Conservation (phyloP, 2,113 vertebrate species). For the Calyptomena viridis region DNA sequence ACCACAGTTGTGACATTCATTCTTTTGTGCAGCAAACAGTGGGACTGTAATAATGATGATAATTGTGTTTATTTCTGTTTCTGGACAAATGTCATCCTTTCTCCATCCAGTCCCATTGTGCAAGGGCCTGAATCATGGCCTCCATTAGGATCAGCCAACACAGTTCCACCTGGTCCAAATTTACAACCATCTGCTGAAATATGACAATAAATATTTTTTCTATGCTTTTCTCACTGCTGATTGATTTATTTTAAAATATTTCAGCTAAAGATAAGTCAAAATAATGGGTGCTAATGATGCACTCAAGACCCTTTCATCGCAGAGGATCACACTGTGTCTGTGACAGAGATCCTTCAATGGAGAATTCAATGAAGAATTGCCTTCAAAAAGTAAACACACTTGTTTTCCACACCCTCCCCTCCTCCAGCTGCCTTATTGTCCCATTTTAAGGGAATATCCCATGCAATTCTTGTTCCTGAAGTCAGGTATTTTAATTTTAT, state of each 20-base stretch:
- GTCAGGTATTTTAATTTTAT: not conserved
- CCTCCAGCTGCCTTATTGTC: not conserved
- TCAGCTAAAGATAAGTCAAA: not conserved
- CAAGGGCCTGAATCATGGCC: not conserved
- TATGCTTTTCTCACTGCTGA: not conserved
- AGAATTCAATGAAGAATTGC: not conserved
- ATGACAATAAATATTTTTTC: not conserved
- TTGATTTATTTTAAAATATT: not conserved
- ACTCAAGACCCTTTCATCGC: not conserved
- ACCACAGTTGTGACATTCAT: not conserved
- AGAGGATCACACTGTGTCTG: not conserved
- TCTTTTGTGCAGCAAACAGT: slow-evolving; percentile 5
- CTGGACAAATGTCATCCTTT: slow-evolving; percentile 11
- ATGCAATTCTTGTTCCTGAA: not conserved
- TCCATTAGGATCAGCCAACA: not conserved
- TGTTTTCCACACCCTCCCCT: not conserved
- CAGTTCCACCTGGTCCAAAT: not conserved
- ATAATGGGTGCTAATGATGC: not conserved
- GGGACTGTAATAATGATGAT: not conserved
- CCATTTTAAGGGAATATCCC: not conserved
- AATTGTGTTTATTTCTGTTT: slow-evolving; percentile 46
- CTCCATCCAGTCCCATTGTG: not conserved
- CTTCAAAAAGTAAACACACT: not conserved
- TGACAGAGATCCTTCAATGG: not conserved
- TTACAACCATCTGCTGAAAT: not conserved